Conservation (phyloP, 2,113 vertebrate genomes). For the Alces alces region DNA sequence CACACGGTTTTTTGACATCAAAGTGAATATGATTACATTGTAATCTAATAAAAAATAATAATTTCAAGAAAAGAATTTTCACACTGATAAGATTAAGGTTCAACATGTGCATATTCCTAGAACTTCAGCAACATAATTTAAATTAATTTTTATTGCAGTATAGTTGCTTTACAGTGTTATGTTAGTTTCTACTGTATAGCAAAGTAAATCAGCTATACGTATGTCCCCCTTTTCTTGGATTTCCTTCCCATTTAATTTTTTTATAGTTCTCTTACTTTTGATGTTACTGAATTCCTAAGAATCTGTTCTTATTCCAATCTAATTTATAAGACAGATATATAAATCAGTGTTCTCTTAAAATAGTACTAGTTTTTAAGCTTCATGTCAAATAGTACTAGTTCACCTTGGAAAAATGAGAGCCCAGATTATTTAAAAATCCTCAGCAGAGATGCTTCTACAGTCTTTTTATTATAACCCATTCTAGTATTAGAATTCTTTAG, state of each 20-base stretch:
- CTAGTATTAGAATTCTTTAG: not conserved
- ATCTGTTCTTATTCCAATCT: not conserved
- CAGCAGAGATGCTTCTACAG: not conserved
- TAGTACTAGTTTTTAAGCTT: not conserved
- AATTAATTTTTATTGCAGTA: not conserved
- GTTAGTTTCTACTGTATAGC: not conserved
- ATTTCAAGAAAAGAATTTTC: not conserved
- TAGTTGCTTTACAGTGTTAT: not conserved
- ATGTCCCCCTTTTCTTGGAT: not conserved
- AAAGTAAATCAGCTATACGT: not conserved
- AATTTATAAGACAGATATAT: not conserved
- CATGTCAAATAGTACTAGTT: not conserved
- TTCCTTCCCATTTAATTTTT: not conserved
- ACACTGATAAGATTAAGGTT: not conserved
- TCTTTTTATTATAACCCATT: not conserved
- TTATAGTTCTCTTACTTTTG: not conserved
- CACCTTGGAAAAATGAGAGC: not conserved
- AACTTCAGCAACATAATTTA: not conserved
- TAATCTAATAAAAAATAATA: not conserved
- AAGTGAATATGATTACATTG: not conserved
- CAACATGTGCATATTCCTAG: not conserved
- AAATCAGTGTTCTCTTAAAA: not conserved
- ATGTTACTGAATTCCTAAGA: conserved; percentile 16
- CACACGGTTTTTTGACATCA: not conserved
- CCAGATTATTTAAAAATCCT: not conserved